Percentiles rank a stretch among this genome's conserved stretches.
Conservation (phyloP, 2,888 invertebrate genomes). For the Euplagia quadripunctaria region DNA sequence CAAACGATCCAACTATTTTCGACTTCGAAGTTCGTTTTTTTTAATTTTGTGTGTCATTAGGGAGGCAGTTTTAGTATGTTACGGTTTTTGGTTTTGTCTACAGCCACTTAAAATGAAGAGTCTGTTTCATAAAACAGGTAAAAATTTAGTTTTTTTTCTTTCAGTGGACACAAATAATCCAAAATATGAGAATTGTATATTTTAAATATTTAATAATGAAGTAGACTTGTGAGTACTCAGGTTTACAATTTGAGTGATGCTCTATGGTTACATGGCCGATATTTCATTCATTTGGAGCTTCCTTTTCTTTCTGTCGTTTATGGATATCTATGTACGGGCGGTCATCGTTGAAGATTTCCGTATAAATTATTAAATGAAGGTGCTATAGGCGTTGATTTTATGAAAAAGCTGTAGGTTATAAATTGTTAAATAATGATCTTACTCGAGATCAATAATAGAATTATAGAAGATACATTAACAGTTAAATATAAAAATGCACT, state of each 20-base stretch:
- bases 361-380: conserved; percentile 86
- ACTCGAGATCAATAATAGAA: conserved; percentile 99
- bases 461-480: conserved; percentile 98
- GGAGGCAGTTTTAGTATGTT: conserved; percentile 34
- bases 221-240: conserved; percentile 25
- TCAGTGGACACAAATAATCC: too few species aligned
- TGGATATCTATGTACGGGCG: conserved; percentile 81
- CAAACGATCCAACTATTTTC: conserved; percentile 5
- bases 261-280: conserved; percentile 78
- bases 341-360: conserved; percentile 81
- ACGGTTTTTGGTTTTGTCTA: conserved; percentile 31
- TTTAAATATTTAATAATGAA: background rate
- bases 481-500: conserved; percentile 98
- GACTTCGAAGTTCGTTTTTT: background rate
- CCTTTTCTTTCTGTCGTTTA: conserved; percentile 81
- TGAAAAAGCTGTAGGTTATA: conserved; percentile 86
- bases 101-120: background rate
- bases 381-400: conserved; percentile 87
- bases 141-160: background rate
- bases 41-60: conserved; percentile 9
- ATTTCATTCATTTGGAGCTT: conserved; percentile 80
- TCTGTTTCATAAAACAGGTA: background rate
- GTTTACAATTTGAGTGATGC: conserved; percentile 35
- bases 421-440: conserved; percentile 94
- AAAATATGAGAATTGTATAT: background rate